These are phyloP conservation scores for Neopelma chrysocephalum DNA, from an alignment of 2,797 vertebrate genomes.

Conservation along the genomic window DNA sequence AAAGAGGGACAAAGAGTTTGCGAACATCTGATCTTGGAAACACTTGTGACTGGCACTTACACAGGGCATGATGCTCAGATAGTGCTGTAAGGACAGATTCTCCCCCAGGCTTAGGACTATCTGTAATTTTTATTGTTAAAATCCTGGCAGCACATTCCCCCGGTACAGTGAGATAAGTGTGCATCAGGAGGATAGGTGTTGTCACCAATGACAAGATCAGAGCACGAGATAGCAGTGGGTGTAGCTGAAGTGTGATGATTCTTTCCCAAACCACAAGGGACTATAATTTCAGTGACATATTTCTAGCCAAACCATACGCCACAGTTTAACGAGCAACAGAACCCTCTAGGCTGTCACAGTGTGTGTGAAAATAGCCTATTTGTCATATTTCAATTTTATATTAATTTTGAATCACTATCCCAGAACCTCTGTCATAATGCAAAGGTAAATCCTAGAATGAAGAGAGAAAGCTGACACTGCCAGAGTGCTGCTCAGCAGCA, in stretches of 20 bases:
- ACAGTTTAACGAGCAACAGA: constrained; percentile 33
- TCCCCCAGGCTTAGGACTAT: not conserved
- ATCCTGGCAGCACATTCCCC: not conserved
- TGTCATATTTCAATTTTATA: constrained; percentile 28
- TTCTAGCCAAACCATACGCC: constrained; percentile 45
- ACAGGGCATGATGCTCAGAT: not conserved
- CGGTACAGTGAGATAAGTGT: not conserved
- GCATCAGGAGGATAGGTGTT: constrained; percentile 25
- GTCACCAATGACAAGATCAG: constrained; percentile 29
- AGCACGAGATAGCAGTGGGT: constrained; percentile 48
- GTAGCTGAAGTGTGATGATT: constrained; percentile 52
- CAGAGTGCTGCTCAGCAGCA: not conserved
- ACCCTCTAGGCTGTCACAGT: constrained; percentile 18
- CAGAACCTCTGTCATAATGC: constrained; percentile 13
- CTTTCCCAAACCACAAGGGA: constrained; percentile 33
- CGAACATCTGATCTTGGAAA: not conserved
- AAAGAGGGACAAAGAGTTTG: not conserved
- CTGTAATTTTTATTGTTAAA: not conserved
- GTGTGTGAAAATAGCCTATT: constrained; percentile 41
- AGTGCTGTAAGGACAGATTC: not conserved
- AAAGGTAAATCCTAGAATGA: constrained; percentile 1
- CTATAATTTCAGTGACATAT: constrained; percentile 24
- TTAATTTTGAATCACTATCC: constrained; percentile 25
- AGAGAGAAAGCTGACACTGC: not conserved
- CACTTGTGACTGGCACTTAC: not conserved